Conservation (phyloP, 1,140 invertebrate species). For the Drosophila punjabiensis region DNA sequence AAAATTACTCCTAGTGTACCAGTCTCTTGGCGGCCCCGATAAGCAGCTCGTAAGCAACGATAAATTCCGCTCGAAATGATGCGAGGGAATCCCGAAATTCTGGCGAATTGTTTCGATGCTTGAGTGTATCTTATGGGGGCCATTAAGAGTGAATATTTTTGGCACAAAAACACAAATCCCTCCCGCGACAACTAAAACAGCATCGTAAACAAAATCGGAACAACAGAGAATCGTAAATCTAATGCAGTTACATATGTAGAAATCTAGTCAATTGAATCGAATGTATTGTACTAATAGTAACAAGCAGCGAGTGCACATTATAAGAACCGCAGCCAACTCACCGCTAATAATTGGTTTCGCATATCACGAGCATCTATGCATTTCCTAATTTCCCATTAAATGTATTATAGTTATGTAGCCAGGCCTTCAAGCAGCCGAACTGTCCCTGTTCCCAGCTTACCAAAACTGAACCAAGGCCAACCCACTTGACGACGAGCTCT, state of each 20-base stretch:
- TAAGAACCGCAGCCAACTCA: conserved; percentile 34
- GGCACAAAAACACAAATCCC: conserved; percentile 60
- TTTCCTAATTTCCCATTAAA: conserved; percentile 69
- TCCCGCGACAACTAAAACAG: conserved; percentile 58
- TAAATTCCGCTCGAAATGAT: background rate
- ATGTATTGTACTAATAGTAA: conserved; percentile 79
- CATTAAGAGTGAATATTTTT: conserved; percentile 32
- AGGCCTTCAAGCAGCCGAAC: conserved; percentile 29
- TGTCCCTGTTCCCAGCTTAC: conserved; percentile 33
- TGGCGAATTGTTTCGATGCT: background rate
- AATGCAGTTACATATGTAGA: conserved; percentile 76
- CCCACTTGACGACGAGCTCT: conserved; percentile 56
- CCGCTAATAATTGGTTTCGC: conserved; percentile 68
- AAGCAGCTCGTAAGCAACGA: conserved; percentile 1
- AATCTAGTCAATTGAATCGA: conserved; percentile 83
- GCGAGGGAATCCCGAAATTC: background rate
- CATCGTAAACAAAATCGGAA: conserved; percentile 35
- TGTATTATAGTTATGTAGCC: conserved; percentile 79
- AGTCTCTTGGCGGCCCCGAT: conserved; percentile 8
- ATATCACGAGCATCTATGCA: conserved; percentile 65
- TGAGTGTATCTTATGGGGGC: background rate
- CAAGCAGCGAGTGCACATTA: conserved; percentile 43
- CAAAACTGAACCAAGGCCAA: conserved; percentile 43
- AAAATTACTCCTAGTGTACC: conserved; percentile 36
- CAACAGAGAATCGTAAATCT: conserved; percentile 54